These are phyloP conservation scores for Rhizoglyphus robini DNA, from an alignment of 1,140 invertebrate species.

Conservation along the genomic window DNA sequence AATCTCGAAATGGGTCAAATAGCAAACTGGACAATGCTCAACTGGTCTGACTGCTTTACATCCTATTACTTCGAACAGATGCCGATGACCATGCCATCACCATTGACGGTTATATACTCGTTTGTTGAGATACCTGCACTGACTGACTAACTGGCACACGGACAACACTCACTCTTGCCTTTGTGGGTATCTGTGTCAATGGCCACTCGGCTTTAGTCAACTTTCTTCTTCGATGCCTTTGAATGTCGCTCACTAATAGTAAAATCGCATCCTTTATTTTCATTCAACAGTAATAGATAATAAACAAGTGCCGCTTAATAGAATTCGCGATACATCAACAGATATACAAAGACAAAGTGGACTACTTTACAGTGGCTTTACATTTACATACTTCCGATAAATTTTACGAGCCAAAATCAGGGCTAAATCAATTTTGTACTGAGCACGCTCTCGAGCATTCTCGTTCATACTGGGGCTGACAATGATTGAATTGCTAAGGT, in stretches of 20 bases:
- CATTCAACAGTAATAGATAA: too few relatives aligned
- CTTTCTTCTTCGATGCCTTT: neutral
- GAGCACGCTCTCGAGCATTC: neutral
- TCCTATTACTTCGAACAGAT: neutral
- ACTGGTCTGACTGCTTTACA: conserved; percentile 11
- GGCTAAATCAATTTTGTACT: neutral
- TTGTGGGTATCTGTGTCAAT: conserved; percentile 13
- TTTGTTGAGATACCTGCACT: too few relatives aligned
- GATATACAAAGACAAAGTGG: too few relatives aligned
- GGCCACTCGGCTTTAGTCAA: neutral
- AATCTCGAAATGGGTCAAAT: neutral
- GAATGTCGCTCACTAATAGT: neutral
- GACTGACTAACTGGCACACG: too few relatives aligned
- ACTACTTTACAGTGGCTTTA: too few relatives aligned
- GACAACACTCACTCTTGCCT: neutral
- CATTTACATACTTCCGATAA: neutral
- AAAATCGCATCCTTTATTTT: neutral
- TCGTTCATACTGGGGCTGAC: neutral
- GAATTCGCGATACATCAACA: too few relatives aligned
- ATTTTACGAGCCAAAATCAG: neutral
- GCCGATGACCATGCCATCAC: neutral
- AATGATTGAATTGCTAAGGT: too few relatives aligned
- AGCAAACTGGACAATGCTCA: neutral
- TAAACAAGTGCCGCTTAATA: too few relatives aligned
- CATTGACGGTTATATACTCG: neutral